Evolutionary conservation across 1,140 invertebrate genomes (phyloP), one percentile per base, ranked within the genome.

Genomic region (Varroa destructor): DNA sequence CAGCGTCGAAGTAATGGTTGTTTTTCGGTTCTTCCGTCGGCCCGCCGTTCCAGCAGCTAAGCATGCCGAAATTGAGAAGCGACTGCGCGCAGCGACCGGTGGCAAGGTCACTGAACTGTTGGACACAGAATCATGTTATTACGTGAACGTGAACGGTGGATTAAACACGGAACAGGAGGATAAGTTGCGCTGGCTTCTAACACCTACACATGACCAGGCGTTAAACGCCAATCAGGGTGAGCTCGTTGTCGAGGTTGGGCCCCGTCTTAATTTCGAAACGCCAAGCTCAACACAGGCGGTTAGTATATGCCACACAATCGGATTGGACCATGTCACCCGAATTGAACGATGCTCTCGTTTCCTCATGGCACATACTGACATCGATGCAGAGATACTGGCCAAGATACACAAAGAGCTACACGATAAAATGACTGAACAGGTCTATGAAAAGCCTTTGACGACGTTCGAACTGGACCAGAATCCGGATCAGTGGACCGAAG

Each of bases 251-350:
- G 82, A 83, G 75, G 80, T 83, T 73, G 82, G 82, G 55, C 82
- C 81, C 56, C 79, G 90, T 77, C 85, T 93, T 73, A 95, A 93
- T 80, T 95, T 95, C 79, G 93, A 90, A 8, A 95, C 93, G 55
- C 86, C 93, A 0, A 91, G 91, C 77, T 96, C 91, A 0, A 94
- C 90, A 74, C 97, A 97, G 81, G 90, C 91, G 70, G 89, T 96
- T 2, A 91, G 92, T 43, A 95, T 97, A 75, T 94, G 90, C 79
- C 84, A 87, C 74, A 88, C 90, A 73, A 84, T 93, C 70, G 86
- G 88, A 6, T 79, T 95, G 5, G 72, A 56, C 40, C 83, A 86
- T 79, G 82, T 96, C 1, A 83, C 79, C 1, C 84, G 93, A 71
- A 81, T 97, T 70, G 93, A 97, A 83, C 80, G 84, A 36, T 89